phyloP scores from a whole-genome alignment of 2,113 vertebrate species.

The Passer domesticus region DNA sequence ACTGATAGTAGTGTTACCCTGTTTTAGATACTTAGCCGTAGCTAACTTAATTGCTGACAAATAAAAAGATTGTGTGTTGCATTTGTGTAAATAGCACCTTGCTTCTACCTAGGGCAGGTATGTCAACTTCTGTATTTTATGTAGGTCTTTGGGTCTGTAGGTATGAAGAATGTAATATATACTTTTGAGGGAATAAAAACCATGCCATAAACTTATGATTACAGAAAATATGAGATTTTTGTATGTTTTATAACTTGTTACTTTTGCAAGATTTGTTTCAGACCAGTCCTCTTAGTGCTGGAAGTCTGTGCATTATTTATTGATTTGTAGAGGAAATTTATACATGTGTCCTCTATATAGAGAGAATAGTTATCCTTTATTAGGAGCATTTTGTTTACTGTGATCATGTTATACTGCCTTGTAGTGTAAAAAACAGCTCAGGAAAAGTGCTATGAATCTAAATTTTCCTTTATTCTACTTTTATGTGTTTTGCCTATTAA shows the following conservation, averaged over 20 bases:
- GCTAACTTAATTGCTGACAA: background rate
- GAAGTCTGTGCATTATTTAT: background rate
- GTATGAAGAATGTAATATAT: fast-evolving
- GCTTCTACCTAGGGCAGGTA: background rate
- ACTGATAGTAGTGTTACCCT: background rate
- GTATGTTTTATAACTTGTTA: background rate
- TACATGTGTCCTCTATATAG: fast-evolving
- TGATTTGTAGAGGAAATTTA: background rate
- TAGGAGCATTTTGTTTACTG: background rate
- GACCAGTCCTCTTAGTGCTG: background rate
- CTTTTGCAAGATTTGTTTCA: background rate
- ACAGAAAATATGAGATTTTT: background rate
- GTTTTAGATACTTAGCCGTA: background rate
- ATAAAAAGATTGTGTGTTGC: background rate
- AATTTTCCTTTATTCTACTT: background rate
- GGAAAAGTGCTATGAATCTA: background rate
- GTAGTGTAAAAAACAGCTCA: background rate
- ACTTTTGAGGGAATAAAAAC: background rate
- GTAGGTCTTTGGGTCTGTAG: background rate
- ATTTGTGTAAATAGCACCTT: background rate
- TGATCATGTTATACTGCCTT: background rate
- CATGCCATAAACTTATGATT: background rate
- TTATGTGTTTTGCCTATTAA: background rate
- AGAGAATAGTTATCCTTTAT: background rate
- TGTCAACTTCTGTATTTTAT: background rate